Percentiles rank a stretch among this genome's conserved stretches.
phyloP scores from a whole-genome alignment of 2,888 invertebrate genomes.

The Ophion costatus region DNA sequence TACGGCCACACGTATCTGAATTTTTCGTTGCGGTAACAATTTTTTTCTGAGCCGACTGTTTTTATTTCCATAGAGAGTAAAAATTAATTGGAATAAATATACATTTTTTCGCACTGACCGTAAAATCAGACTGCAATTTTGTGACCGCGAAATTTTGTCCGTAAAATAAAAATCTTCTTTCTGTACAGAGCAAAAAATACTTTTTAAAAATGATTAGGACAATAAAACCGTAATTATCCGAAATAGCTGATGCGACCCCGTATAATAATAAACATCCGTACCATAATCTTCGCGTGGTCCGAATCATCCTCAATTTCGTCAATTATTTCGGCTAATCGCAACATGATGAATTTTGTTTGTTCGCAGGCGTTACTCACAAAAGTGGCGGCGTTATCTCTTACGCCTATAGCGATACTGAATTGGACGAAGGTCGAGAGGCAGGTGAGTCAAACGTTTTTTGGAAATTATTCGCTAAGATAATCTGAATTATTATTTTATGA shows the following conservation, averaged over 20 bases:
- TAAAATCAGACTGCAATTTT: too few relatives aligned
- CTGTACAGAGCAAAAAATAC: background rate
- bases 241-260: too few relatives aligned
- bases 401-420: conserved; percentile 10
- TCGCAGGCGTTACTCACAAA: conserved; percentile 67
- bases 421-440: conserved; percentile 62
- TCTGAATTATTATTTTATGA: conserved; percentile 67
- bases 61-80: too few relatives aligned
- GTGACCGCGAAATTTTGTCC: too few relatives aligned
- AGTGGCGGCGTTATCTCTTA: conserved; percentile 59
- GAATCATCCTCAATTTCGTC: background rate
- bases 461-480: too few relatives aligned
- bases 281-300: conserved; percentile 30
- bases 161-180: background rate
- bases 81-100: too few relatives aligned
- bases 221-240: too few relatives aligned
- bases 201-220: background rate
- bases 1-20: too few relatives aligned
- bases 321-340: conserved; percentile 47
- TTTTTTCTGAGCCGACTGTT: too few relatives aligned
- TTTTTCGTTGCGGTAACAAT: too few relatives aligned
- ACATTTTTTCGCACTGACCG: too few relatives aligned
- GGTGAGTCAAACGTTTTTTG: conserved; percentile 67
- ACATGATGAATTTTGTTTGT: conserved; percentile 62
- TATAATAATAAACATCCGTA: too few relatives aligned